phyloP scores from a whole-genome alignment of 2,888 invertebrate species.

The Folsomia candida region DNA sequence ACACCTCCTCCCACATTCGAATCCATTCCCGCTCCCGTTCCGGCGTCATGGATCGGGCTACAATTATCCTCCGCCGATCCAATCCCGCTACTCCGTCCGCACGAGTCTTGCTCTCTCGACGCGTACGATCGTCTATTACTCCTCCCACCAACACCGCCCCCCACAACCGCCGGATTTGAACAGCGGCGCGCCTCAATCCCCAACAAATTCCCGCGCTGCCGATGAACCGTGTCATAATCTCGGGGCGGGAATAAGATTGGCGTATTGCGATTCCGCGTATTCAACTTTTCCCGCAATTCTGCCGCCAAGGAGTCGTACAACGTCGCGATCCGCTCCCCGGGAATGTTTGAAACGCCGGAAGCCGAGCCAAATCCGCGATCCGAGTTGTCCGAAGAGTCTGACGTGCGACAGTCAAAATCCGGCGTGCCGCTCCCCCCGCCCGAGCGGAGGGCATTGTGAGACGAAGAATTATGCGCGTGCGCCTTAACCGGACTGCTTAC shows the following conservation, averaged over 20 bases:
- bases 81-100: conserved; percentile 82
- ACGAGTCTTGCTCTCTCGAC: conserved; percentile 59
- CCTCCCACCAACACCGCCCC: conserved; percentile 30
- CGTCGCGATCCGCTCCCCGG: conserved; percentile 62
- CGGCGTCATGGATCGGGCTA: conserved; percentile 58
- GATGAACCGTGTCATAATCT: conserved; percentile 89
- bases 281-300: conserved; percentile 76
- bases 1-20: conserved; percentile 33
- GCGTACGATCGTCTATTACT: conserved; percentile 45
- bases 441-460: too few species aligned
- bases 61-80: conserved; percentile 80
- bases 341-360: conserved; percentile 47
- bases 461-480: too few species aligned
- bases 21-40: not conserved
- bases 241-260: conserved; percentile 87
- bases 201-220: conserved; percentile 72
- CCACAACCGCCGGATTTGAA: conserved; percentile 68
- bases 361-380: conserved; percentile 50
- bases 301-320: conserved; percentile 89
- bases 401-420: conserved; percentile 51
- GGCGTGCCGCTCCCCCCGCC: conserved; percentile 44
- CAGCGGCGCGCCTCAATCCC: conserved; percentile 70
- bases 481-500: conserved; percentile 2
- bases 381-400: conserved; percentile 50
- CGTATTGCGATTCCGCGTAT: conserved; percentile 55